Base-by-base conservation (phyloP, 2,888 invertebrate species). In the Coelopa pilipes region DNA sequence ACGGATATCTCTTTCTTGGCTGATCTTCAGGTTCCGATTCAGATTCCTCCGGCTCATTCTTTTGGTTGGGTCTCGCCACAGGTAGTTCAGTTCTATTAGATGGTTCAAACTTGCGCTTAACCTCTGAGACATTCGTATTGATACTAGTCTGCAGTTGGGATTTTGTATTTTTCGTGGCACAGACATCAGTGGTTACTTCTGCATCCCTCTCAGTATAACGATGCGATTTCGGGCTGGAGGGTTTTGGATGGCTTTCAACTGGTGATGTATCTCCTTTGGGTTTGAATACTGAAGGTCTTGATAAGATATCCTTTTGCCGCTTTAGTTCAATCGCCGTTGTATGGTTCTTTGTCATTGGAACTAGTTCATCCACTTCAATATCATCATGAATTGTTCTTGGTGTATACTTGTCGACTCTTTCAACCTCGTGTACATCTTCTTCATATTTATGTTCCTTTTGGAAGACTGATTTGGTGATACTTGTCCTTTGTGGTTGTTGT, bases 231-330 rank as follows among this genome's bases (percentile, higher is more conserved):
- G 34, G 34, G 7, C 34, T 34, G 34, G 34, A 34, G 7, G 34
- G 34, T 34, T 34, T 7, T 34, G 34, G 34, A 2, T 34, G 34
- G 7, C 34, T 34, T 7, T 4, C 34, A 34, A 34, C 34, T 34
- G 34, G 34, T 34, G 34, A 34, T 7, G 34, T 34, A 34, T 34
- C 34, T 2, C 34, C 34, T 7, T 34, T 34, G 34, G 34, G 2
- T 34, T 78, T 76, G 69, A 78, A 80, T 34, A 80, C 88, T 13
- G 90, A 89, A 1, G 90, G 89, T 74, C 90, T 85, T 55, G 84
- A 89, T 19, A 90, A 81, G 68, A 90, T 89, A 79, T 90, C 90
- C 70, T 86, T 85, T 70, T 88, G 88, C 73, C 87, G 77, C 77
- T 83, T 80, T 4, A 84, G 66, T 71, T 86, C 86, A 34, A 85